phyloP scores from a whole-genome alignment of 2,113 vertebrate species.

The Nothobranchius kuhntae region DNA sequence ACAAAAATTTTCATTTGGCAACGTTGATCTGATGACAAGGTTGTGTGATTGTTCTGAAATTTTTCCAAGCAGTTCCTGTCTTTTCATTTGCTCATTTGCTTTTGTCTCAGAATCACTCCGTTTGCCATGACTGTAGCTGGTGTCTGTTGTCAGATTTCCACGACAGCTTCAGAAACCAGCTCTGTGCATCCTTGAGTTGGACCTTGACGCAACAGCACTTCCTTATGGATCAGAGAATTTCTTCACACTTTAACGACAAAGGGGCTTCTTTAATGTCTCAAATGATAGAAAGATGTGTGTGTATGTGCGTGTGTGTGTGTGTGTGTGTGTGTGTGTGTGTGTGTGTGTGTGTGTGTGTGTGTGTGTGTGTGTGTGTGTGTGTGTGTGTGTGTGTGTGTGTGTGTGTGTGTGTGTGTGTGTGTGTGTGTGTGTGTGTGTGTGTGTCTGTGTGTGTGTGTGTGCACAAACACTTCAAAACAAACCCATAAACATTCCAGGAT shows the following conservation, averaged over 20 bases:
- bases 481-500: slow-evolving; percentile 75
- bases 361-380: too few relatives aligned
- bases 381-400: too few relatives aligned
- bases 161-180: slow-evolving; percentile 46
- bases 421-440: neutral
- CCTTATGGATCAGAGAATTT: slow-evolving; percentile 4
- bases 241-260: neutral
- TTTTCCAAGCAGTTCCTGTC: slow-evolving; percentile 37
- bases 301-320: too few relatives aligned
- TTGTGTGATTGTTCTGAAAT: slow-evolving; percentile 30
- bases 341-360: slow-evolving; percentile 14
- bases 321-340: too few relatives aligned
- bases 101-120: slow-evolving; percentile 25
- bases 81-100: slow-evolving; percentile 25
- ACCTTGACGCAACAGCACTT: slow-evolving; percentile 3
- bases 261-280: slow-evolving; percentile 51
- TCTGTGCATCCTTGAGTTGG: slow-evolving; percentile 29
- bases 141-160: slow-evolving; percentile 66
- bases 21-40: slow-evolving; percentile 29
- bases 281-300: slow-evolving; percentile 62
- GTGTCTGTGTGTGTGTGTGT: slow-evolving; percentile 8
- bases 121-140: slow-evolving; percentile 37
- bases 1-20: slow-evolving; percentile 19
- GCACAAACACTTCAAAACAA: slow-evolving; percentile 74
- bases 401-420: too few relatives aligned